Evolutionary conservation across 2,113 vertebrate species (phyloP).

Genomic region (Erythrocercus mccallii): DNA sequence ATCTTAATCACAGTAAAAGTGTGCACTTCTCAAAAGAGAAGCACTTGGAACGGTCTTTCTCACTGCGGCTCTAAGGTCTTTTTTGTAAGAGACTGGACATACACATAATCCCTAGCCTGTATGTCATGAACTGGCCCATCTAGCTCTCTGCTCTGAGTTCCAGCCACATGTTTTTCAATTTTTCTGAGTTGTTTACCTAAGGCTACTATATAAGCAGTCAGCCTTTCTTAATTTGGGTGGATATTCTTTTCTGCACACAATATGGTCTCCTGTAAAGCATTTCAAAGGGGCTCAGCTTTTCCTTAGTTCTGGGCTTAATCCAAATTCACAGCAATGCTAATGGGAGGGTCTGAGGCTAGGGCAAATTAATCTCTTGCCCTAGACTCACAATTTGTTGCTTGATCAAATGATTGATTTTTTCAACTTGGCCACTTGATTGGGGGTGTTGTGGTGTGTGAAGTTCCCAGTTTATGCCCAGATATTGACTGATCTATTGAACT

Average conservation of each 20-base stretch:
- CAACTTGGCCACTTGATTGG: too few species aligned
- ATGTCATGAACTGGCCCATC: not conserved
- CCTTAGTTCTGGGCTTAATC: not conserved
- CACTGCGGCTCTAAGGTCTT: not conserved
- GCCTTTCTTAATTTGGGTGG: not conserved
- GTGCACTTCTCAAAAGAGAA: too few species aligned
- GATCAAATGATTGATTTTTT: too few species aligned
- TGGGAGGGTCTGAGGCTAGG: not conserved
- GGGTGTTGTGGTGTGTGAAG: too few species aligned
- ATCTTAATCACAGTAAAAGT: too few species aligned
- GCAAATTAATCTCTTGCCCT: not conserved
- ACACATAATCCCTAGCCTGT: not conserved
- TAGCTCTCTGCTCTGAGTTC: not conserved
- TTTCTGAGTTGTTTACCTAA: not conserved
- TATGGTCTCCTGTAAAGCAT: not conserved
- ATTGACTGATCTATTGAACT: too few species aligned
- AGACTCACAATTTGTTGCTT: not conserved
- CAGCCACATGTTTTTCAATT: not conserved
- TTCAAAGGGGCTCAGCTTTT: not conserved
- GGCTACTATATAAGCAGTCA: not conserved
- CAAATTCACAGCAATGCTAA: not conserved
- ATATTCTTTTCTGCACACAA: not conserved
- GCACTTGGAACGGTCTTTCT: not conserved
- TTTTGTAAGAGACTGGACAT: not conserved
- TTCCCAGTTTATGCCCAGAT: too few species aligned